A percentile compares a stretch with the other conserved stretches of the same genome.
Evolutionary conservation across 2,797 vertebrate genomes (phyloP).

Genomic region (Brachyalestes nurse): DNA sequence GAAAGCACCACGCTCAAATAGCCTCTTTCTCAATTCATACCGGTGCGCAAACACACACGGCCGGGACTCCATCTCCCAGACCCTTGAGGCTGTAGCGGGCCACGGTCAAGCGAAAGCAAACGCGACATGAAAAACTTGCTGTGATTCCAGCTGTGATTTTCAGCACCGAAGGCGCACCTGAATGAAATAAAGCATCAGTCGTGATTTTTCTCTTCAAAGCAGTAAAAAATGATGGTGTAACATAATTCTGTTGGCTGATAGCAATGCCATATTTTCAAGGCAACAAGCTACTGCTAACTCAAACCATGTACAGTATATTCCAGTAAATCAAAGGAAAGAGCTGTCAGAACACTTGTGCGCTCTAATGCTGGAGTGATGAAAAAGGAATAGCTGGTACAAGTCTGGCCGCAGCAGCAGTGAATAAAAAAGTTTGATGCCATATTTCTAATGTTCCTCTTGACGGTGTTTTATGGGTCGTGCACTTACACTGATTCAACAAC

Average conservation of each 20-base stretch:
- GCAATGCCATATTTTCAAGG: constrained; percentile 26
- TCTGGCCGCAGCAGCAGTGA: neutral
- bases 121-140: neutral
- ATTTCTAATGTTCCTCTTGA: constrained; percentile 14
- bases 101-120: constrained; percentile 51
- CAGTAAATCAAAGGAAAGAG: constrained; percentile 40
- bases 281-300: constrained; percentile 35
- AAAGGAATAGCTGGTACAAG: constrained; percentile 14
- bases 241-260: constrained; percentile 25
- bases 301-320: constrained; percentile 36
- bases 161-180: constrained; percentile 32
- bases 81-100: constrained; percentile 14
- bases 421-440: neutral
- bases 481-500: constrained; percentile 1
- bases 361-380: constrained; percentile 20
- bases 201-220: constrained; percentile 9
- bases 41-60: constrained; percentile 55
- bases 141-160: constrained; percentile 33
- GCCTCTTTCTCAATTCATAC: constrained; percentile 65
- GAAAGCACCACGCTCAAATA: constrained; percentile 60
- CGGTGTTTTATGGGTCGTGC: neutral
- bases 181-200: constrained; percentile 41
- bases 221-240: constrained; percentile 8
- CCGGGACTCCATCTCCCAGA: constrained; percentile 32
- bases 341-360: constrained; percentile 9